These are phyloP conservation scores for Boulengeromyrus knoepffleri DNA, from an alignment of 2,113 vertebrate species.

Conservation along the genomic window DNA sequence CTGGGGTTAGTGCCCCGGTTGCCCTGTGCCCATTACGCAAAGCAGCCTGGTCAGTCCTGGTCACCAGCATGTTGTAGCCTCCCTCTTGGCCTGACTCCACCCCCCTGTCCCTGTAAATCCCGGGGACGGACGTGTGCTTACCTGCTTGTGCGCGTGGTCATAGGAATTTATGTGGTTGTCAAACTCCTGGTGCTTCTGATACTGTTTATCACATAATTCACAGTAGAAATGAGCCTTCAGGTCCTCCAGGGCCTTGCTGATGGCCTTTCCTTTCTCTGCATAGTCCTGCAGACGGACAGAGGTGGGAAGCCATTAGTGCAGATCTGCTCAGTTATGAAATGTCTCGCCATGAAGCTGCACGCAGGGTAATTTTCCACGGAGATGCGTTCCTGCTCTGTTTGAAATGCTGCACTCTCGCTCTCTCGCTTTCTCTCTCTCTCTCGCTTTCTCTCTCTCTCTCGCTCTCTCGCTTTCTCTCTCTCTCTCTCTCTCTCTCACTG, in stretches of 20 bases:
- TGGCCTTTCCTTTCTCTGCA: constrained; percentile 75
- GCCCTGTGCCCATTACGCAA: too few species aligned
- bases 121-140: constrained; percentile 48
- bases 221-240: constrained; percentile 96
- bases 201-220: constrained; percentile 98
- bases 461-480: background rate
- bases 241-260: constrained; percentile 83
- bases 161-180: constrained; percentile 99
- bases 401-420: background rate
- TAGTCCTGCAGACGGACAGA: constrained; percentile 70
- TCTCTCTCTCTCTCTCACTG: background rate
- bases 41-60: background rate
- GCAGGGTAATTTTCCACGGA: background rate
- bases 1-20: background rate
- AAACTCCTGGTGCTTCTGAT: constrained; percentile 97
- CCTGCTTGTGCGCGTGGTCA: constrained; percentile 98
- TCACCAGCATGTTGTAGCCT: background rate
- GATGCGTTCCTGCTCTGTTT: constrained; percentile 6
- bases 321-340: background rate
- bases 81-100: background rate
- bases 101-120: background rate
- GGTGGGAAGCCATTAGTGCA: background rate
- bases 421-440: background rate
- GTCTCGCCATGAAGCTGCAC: background rate
- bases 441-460: background rate